Evolutionary conservation across 2,888 invertebrate species (phyloP), one percentile per base, ranked within the genome.

Genomic region (Rhimphoctona megacephalus): DNA sequence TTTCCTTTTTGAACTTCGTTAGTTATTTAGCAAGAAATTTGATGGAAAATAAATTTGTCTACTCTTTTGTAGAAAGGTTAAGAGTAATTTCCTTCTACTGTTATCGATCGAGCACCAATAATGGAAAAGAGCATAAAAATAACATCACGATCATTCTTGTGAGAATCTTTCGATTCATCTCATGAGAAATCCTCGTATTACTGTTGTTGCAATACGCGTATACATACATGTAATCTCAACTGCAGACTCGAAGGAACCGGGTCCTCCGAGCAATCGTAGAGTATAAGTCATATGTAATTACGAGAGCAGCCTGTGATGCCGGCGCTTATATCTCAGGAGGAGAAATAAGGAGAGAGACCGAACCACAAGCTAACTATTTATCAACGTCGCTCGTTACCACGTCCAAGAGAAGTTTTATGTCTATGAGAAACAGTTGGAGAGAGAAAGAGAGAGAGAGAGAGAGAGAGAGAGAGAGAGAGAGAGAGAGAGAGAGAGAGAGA

Each of bases 331-430:
- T 69, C 39, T 78, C 39, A 52, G 61, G 52, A 76, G 76, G 81
- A 66, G 49, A 67, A 64, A 77, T 72, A 74, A 66, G 25, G 43
- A 25, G 77, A 77, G 83, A 81, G 74, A 81, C 73, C 72, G 49
- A 81, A 77, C 83, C 83, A 83, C 78, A 74, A 74, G 81, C 85
- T 80, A 85, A 88, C 91, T 89, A 92, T 91, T 91, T 89, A 91
- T 92, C 92, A 91, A 90, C 88, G 90, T 91, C 91, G 88, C 88
- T 91, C 90, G 90, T 91, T 91, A 90, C 88, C 89, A 88, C 88
- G 87, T 89, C 88, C 83, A 81, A 73, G 76, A 85, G 82, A 79
- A 85, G 77, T 84, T 85, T 83, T 86, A 87, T 88, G 81, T 82
- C 87, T 86, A 90, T 85, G 81, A 81, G 81, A 77, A 83, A 79